Base-by-base conservation (phyloP, 1,140 invertebrate species). In the Micrasema longulum region DNA sequence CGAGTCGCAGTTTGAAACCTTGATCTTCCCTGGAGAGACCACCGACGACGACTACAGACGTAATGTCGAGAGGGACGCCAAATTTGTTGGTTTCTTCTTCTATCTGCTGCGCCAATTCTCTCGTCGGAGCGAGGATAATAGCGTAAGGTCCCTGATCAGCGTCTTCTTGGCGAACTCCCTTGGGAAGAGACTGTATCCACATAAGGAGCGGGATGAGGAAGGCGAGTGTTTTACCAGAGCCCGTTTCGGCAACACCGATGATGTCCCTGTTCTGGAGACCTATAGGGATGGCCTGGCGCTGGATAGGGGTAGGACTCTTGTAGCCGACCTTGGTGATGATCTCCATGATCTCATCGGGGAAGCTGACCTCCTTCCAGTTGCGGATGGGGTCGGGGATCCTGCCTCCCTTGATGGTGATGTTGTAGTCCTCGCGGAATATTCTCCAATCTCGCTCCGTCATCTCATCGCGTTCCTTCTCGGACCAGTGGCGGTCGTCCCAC, bases 371-470 rank as follows among this genome's bases (percentile, higher is more conserved):
- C 74, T 92, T 93, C 98, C 98, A 99, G 36, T 88, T 91, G 12
- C 98, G 86, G 50, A 99, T 92, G 1, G 98, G 98, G 86, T 98
- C 95, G 3, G 98, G 97, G 79, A 99, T 98, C 78, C 91, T 91
- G 0, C 98, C 98, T 71, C 97, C 97, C 83, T 99, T 99, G 52
- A 99, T 97, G 3, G 96, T 95, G 50, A 99, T 99, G 80, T 98
- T 99, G 80, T 98, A 99, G 86, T 99, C 98, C 86, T 99, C 98
- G 72, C 97, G 90, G 79, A 99, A 99, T 77, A 99, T 99, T 80
- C 98, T 90, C 98, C 98, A 99, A 87, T 99, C 98, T 80, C 98
- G 88, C 80, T 99, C 97, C 9, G 94, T 97, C 98, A 99, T 99
- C 85, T 99, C 97, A 57, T 92, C 89, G 0, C 93, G 79, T 10